A percentile compares a stretch with the other conserved stretches of the same genome.
Evolutionary conservation across 2,888 invertebrate species (phyloP).

Genomic region (Mythimna vitellina): DNA sequence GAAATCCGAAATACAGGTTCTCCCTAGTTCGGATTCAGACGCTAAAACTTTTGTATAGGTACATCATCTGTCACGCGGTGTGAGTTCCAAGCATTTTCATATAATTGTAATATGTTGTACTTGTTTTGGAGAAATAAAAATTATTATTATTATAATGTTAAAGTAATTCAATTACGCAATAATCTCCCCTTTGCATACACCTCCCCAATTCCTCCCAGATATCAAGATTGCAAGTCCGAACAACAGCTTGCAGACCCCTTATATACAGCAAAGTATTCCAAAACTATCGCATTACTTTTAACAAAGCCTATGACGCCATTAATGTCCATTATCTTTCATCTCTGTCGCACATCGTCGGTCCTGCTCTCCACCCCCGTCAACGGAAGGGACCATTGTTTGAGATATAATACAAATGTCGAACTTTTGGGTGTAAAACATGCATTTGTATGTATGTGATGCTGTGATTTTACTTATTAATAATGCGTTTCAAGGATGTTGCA

Average conservation of each 20-base stretch:
- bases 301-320: constrained; percentile 77
- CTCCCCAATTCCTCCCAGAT: constrained; percentile 17
- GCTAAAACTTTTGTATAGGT: no score
- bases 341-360: constrained; percentile 64
- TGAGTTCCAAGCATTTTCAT: no score
- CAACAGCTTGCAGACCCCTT: constrained; percentile 43
- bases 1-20: no score
- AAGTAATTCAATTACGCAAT: constrained; percentile 12
- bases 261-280: constrained; percentile 47
- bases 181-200: constrained; percentile 17
- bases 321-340: constrained; percentile 79
- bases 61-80: no score
- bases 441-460: constrained; percentile 57
- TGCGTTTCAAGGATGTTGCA: neutral
- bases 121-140: no score
- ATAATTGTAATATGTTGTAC: no score
- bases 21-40: no score
- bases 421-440: constrained; percentile 64
- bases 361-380: constrained; percentile 74
- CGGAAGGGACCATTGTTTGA: constrained; percentile 72
- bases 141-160: no score
- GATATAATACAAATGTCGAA: constrained; percentile 61
- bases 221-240: constrained; percentile 42
- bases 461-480: constrained; percentile 18
- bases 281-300: constrained; percentile 63